Evolutionary conservation across 2,888 invertebrate genomes (phyloP).

Genomic region (Salpingus planirostris): DNA sequence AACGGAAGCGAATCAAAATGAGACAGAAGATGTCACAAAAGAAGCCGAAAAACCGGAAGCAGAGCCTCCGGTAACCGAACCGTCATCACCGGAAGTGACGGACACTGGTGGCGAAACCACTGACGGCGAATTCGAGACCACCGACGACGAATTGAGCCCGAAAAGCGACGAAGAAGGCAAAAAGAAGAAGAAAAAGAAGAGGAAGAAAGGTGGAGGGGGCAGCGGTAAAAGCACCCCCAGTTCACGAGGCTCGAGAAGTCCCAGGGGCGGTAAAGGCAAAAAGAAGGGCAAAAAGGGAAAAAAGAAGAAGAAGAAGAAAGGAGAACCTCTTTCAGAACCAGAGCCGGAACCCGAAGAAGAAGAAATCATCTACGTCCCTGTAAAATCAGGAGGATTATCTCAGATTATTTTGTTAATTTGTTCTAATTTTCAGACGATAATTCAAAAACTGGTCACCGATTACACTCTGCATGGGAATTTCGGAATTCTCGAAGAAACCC

Average conservation of each 20-base stretch:
- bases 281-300: conserved; percentile 17
- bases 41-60: neutral
- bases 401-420: no score
- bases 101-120: neutral
- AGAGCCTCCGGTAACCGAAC: neutral
- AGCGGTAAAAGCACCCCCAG: conserved; percentile 35
- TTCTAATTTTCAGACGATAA: conserved; percentile 48
- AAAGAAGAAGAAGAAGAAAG: conserved; percentile 24
- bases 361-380: conserved; percentile 47
- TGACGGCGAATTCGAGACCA: neutral
- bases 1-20: neutral
- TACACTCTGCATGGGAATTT: conserved; percentile 61
- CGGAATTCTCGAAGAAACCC: conserved; percentile 45
- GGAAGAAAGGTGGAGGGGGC: conserved; percentile 18
- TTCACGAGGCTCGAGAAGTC: no score
- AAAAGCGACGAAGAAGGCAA: neutral
- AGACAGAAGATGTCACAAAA: neutral
- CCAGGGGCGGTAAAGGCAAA: no score
- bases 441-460: conserved; percentile 61
- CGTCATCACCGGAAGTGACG: neutral
- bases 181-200: conserved; percentile 27
- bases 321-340: conserved; percentile 10
- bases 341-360: conserved; percentile 44
- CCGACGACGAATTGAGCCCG: no score
- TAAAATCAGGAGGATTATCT: no score